phyloP scores from a whole-genome alignment of 2,113 vertebrate species.

The Phaetusa simplex region DNA sequence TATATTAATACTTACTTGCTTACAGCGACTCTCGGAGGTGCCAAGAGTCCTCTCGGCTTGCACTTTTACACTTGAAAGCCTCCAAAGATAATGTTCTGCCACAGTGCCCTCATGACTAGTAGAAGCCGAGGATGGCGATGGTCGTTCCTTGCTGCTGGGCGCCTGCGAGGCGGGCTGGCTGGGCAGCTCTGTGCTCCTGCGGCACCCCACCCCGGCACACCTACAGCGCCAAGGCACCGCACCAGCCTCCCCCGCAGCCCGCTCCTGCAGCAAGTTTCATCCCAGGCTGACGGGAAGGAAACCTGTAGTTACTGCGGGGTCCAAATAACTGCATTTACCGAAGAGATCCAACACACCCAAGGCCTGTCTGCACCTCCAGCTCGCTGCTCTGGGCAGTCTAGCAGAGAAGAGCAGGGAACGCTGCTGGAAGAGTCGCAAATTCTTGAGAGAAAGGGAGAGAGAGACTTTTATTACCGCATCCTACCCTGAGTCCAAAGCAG shows the following conservation, averaged over 20 bases:
- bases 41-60: neutral
- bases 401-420: neutral
- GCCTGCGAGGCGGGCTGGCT: neutral
- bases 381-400: neutral
- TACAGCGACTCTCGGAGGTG: neutral
- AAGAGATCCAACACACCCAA: neutral
- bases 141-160: neutral
- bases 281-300: neutral
- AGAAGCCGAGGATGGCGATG: neutral
- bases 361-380: neutral
- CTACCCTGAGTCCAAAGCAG: neutral
- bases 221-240: neutral
- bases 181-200: neutral
- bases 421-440: neutral
- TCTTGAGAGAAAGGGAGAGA: neutral
- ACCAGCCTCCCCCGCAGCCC: neutral
- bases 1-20: neutral
- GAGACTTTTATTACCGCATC: neutral
- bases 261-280: neutral
- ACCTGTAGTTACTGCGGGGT: neutral
- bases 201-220: neutral
- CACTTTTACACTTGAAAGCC: constrained; percentile 22
- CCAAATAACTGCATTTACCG: neutral
- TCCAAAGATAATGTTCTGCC: neutral
- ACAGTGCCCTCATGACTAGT: neutral